A percentile compares a stretch with the other conserved stretches of the same genome.
Evolutionary conservation across 2,113 vertebrate species (phyloP).

Genomic region (Aix galericulata): DNA sequence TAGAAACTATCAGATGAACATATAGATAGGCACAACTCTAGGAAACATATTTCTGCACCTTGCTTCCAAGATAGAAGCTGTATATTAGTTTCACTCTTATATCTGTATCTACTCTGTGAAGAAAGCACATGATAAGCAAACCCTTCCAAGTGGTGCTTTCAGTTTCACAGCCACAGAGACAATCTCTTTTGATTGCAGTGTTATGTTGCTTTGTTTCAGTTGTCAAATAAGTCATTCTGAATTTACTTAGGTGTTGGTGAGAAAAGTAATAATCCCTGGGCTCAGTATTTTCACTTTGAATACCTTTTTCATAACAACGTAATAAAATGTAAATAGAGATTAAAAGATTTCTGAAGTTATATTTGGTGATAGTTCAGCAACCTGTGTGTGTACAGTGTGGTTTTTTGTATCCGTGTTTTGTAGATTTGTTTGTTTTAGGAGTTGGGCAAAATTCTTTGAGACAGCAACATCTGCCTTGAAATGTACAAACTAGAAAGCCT

Average conservation of each 20-base stretch:
- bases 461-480: background rate
- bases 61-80: background rate
- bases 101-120: accelerated
- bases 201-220: background rate
- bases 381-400: no score
- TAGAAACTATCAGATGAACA: background rate
- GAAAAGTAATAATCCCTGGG: background rate
- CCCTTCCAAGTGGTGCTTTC: background rate
- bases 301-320: background rate
- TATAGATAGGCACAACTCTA: background rate
- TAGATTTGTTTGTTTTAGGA: background rate
- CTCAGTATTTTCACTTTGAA: background rate
- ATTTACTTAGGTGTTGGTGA: background rate
- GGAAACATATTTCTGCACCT: background rate
- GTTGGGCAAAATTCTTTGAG: background rate
- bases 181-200: background rate
- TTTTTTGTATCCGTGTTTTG: background rate
- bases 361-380: background rate
- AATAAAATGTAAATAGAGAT: background rate
- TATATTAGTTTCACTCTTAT: background rate
- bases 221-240: background rate
- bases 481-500: background rate
- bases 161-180: background rate
- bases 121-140: background rate
- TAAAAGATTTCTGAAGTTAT: background rate